phyloP scores from a whole-genome alignment of 2,113 vertebrate genomes.

The Menidia beryllina region DNA sequence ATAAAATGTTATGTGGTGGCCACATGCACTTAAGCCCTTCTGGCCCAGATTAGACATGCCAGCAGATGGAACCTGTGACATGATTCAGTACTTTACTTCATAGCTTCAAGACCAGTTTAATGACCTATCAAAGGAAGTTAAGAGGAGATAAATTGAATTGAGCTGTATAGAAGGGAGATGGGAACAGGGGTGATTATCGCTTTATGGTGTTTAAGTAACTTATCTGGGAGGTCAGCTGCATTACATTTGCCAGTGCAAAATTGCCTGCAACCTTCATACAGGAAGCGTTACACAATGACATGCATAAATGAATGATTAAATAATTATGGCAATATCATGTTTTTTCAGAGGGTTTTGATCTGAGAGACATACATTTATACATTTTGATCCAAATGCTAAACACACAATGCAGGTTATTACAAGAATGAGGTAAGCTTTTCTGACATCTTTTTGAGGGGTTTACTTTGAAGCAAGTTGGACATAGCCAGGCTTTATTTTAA shows the following conservation, averaged over 20 bases:
- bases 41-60: conserved; percentile 73
- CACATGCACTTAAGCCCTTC: conserved; percentile 66
- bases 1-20: conserved; percentile 69
- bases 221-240: conserved; percentile 33
- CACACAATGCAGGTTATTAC: neutral
- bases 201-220: conserved; percentile 62
- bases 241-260: conserved; percentile 29
- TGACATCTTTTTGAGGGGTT: too few species aligned
- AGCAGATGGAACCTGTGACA: conserved; percentile 75
- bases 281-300: neutral
- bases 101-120: conserved; percentile 76
- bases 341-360: neutral
- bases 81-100: conserved; percentile 77
- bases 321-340: neutral
- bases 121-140: conserved; percentile 75
- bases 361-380: neutral
- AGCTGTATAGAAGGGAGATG: conserved; percentile 46
- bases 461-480: neutral
- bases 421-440: neutral
- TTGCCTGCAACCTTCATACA: conserved; percentile 31
- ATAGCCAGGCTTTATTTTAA: neutral
- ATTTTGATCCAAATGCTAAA: neutral
- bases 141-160: conserved; percentile 71
- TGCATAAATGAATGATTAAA: conserved; percentile 24
- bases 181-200: conserved; percentile 70